Base-by-base conservation (phyloP, 2,797 vertebrate genomes). In the Crossoptilon crossoptilon region DNA sequence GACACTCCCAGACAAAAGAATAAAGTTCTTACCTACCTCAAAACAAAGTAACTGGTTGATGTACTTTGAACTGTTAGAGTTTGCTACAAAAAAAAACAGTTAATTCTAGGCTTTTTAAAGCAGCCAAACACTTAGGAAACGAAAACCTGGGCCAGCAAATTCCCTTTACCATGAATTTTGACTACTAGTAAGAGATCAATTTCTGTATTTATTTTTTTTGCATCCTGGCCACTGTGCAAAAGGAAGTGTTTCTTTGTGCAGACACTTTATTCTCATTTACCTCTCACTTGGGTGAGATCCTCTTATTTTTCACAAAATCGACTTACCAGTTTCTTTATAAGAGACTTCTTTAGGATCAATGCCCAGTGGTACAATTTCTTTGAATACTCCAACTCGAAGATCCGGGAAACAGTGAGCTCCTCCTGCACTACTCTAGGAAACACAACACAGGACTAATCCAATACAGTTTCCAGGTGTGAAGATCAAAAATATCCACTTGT, bases 311-410 rank as follows among this genome's bases (percentile, higher is more conserved):
- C 55, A 69, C 77, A 81, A 95, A 84, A 73, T 44, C 83, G 81
- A 86, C 97, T 91, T 97, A 99, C 99, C 99, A 95, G 99, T 98
- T 91, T 98, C 98, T 96, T 97, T 98, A 87, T 99, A 99, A 86
- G 99, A 99, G 68, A 99, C 55, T 80, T 97, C 77, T 44, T 97
- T 97, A 76, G 99, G 99, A 96, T 98, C 98, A 93, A 99, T 97
- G 80, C 99, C 99, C 98, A 99, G 98, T 39, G 99, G 99, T 87
- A 99, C 99, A 5, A 99, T 99, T 97, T 99, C 99, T 97, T 98
- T 98, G 96, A 98, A 99, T 63, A 99, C 98, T 7, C 99, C 98
- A 49, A 99, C 98, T 95, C 98, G 98, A 85, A 99, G 97, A 53
- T 98, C 98, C 81, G 98, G 97, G 92, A 99, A 99, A 97, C 99